These are phyloP conservation scores for Semibalanus balanoides DNA, from an alignment of 1,140 invertebrate species.

Conservation along the genomic window DNA sequence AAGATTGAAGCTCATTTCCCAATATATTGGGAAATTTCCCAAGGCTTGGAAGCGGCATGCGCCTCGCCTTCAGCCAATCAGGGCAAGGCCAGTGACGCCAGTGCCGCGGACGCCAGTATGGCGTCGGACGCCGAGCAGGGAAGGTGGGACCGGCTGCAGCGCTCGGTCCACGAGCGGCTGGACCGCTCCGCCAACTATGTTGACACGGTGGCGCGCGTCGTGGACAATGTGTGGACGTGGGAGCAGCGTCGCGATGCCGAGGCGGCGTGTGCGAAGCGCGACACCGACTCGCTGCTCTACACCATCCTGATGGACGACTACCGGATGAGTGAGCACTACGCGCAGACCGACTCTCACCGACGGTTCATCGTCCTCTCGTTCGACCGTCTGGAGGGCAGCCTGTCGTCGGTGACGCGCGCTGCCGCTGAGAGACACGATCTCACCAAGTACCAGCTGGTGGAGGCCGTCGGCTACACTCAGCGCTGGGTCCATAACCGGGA, in stretches of 20 bases:
- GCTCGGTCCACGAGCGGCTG: background rate
- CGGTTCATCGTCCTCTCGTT: background rate
- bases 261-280: background rate
- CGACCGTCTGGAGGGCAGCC: background rate
- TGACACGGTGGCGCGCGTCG: background rate
- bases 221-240: background rate
- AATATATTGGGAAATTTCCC: no score
- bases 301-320: background rate
- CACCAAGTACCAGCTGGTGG: background rate
- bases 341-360: background rate
- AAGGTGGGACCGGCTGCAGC: background rate
- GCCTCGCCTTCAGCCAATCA: no score
- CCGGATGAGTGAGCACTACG: background rate
- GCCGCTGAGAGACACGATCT: background rate
- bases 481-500: slow-evolving; percentile 4
- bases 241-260: background rate
- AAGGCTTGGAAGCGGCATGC: no score
- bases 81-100: no score
- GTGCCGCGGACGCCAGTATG: background rate
- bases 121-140: no score
- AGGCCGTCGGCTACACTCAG: slow-evolving; percentile 6
- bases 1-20: no score
- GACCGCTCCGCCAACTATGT: background rate
- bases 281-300: background rate
- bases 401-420: background rate